A percentile compares a stretch with the other conserved stretches of the same genome.
These are phyloP conservation scores for Catamblyrhynchus diadema DNA, from an alignment of 2,797 vertebrate genomes.

Conservation along the genomic window DNA sequence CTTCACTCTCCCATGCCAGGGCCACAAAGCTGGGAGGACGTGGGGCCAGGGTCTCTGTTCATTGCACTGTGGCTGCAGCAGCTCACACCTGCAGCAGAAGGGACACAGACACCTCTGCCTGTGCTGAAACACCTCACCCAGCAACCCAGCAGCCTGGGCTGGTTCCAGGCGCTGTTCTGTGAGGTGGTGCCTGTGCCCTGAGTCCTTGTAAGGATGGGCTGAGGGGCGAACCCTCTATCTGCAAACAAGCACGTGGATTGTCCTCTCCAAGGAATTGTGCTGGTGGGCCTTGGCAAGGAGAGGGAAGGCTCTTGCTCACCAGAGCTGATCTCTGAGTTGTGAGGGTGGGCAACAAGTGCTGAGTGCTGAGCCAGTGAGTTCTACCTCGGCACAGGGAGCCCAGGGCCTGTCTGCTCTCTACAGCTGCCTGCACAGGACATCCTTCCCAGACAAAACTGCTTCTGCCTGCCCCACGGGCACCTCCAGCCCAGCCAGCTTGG, in stretches of 20 bases:
- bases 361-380: background rate
- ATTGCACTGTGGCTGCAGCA: background rate
- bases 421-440: fast-evolving
- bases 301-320: background rate
- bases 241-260: background rate
- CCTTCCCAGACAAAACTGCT: background rate
- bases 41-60: background rate
- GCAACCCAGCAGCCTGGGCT: background rate
- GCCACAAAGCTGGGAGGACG: background rate
- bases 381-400: background rate
- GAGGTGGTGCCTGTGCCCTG: background rate
- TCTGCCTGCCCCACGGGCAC: background rate
- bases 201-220: background rate
- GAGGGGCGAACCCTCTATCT: background rate
- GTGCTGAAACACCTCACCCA: background rate
- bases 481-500: background rate
- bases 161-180: background rate
- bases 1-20: background rate
- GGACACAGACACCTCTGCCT: background rate
- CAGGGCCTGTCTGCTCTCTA: background rate
- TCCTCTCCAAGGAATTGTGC: background rate
- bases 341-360: background rate
- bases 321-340: background rate
- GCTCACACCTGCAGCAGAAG: background rate
- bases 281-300: background rate